Conservation (phyloP, 2,797 vertebrate genomes). For the Rhinoraja longicauda region DNA sequence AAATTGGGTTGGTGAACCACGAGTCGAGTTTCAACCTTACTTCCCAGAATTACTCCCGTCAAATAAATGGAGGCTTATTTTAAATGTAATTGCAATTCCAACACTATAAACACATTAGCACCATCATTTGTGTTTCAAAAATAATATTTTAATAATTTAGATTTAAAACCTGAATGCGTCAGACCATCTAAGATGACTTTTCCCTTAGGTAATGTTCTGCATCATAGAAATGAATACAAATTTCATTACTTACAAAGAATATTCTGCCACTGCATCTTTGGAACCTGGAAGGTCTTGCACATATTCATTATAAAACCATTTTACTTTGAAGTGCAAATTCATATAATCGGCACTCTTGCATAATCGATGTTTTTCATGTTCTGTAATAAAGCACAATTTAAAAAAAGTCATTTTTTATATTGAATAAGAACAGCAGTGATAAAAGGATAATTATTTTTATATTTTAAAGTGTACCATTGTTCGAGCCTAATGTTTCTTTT, state of each 20-base stretch:
- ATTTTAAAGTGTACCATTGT: not conserved
- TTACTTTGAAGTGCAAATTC: slow-evolving; percentile 99
- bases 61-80: not conserved
- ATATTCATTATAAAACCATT: slow-evolving; percentile 99
- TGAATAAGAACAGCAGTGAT: not conserved
- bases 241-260: slow-evolving; percentile 82
- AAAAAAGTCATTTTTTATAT: not conserved
- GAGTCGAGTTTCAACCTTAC: not conserved
- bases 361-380: slow-evolving; percentile 91
- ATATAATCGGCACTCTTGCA: slow-evolving; percentile 99
- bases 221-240: not conserved
- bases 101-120: not conserved
- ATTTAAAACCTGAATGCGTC: not conserved
- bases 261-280: slow-evolving; percentile 84
- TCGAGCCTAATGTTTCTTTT: not conserved
- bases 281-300: slow-evolving; percentile 85
- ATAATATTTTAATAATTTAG: not conserved
- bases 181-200: not conserved
- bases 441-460: slow-evolving; percentile 17
- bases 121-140: not conserved
- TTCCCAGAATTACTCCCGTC: not conserved
- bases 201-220: slow-evolving; percentile 13
- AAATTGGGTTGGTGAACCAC: no score
- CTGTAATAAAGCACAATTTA: slow-evolving; percentile 67
- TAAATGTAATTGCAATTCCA: not conserved